Evolutionary conservation across 2,797 vertebrate genomes (phyloP).

Genomic region (Myripristis murdjan): DNA sequence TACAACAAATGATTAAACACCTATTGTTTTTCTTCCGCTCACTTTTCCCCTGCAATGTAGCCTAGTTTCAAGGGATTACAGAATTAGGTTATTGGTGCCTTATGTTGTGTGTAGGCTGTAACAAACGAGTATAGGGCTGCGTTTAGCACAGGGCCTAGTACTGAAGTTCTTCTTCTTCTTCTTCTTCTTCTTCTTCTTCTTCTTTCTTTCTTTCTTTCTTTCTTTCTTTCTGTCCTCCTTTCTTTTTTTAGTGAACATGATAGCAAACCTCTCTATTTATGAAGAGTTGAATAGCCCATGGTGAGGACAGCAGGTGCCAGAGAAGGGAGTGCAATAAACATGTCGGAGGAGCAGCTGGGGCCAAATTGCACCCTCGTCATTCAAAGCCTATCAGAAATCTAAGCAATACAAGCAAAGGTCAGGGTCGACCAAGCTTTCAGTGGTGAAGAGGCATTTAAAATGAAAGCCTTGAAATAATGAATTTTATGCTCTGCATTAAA

Average conservation of each 20-base stretch:
- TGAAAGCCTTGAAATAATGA: constrained; percentile 69
- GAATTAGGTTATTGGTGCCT: constrained; percentile 75
- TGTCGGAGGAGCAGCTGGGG: constrained; percentile 81
- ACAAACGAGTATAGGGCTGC: constrained; percentile 15
- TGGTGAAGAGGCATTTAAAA: constrained; percentile 65
- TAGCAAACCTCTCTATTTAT: constrained; percentile 58
- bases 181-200: no score
- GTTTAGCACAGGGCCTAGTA: constrained; percentile 20
- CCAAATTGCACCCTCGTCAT: constrained; percentile 81
- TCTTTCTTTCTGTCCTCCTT: no score
- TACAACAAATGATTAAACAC: constrained; percentile 36
- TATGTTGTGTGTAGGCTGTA: constrained; percentile 48
- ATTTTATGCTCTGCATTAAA: constrained; percentile 57
- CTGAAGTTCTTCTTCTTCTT: constrained; percentile 41
- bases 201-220: no score
- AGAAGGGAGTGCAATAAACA: constrained; percentile 75
- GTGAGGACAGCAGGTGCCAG: constrained; percentile 79
- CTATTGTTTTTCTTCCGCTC: constrained; percentile 61
- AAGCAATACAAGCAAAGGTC: constrained; percentile 79
- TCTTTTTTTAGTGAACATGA: constrained; percentile 41
- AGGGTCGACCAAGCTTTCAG: constrained; percentile 75
- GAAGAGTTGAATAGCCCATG: constrained; percentile 60
- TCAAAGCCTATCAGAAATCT: constrained; percentile 80
- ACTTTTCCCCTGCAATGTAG: constrained; percentile 54
- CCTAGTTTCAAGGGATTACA: constrained; percentile 74